Base-by-base conservation (phyloP, 2,797 vertebrate species). In the Ptychobarbus kaznakovi region DNA sequence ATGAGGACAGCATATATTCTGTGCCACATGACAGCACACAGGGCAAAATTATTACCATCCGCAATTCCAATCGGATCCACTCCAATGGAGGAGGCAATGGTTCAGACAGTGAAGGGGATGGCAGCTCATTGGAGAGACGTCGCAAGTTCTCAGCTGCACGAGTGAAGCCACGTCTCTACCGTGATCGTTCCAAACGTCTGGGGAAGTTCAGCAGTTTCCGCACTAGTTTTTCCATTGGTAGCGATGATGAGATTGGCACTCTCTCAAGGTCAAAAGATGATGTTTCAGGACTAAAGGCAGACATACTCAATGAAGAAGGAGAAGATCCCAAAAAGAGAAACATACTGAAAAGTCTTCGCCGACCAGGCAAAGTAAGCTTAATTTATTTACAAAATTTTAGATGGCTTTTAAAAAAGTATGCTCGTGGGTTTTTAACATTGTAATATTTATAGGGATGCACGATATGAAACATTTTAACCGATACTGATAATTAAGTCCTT, bases 21-120 rank as follows among this genome's bases (percentile, higher is more conserved):
- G 98, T 99, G 75, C 98, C 98, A 0, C 98, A 99, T 0, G 98
- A 99, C 93, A 99, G 98, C 95, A 99, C 98, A 20, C 98, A 99
- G 88, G 98, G 98, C 77, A 99, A 99, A 91, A 99, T 99, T 92
- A 99, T 99, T 91, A 99, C 98, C 82, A 96, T 99, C 79, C 95
- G 98, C 2, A 99, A 99, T 90, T 97, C 97, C 63, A 99, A 99
- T 94, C 96, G 97, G 83, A 94, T 97, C 77, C 96, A 99, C 32
- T 96, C 98, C 0, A 99, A 99, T 0, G 97, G 96, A 16, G 93
- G 95, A 0, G 93, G 97, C 76, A 98, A 98, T 0, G 98, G 98
- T 69, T 99, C 98, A 0, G 98, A 99, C 92, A 99, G 97, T 0
- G 98, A 99, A 86, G 97, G 97, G n/a, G 98, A 99, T 93, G 97